phyloP scores from a whole-genome alignment of 2,888 invertebrate genomes.

The Drosophila cognata region DNA sequence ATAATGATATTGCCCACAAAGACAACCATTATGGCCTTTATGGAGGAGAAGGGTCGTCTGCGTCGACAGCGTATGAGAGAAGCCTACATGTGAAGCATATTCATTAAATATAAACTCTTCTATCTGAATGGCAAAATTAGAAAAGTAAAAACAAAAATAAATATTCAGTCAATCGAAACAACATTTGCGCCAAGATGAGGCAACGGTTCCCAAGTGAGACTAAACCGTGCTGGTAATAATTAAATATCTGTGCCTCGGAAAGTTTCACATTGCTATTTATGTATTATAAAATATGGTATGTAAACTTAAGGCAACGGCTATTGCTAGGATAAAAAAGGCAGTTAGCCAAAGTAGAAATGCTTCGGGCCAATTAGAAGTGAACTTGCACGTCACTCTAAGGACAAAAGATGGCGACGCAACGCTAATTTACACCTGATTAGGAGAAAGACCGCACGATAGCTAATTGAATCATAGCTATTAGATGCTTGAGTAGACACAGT shows the following conservation, averaged over 20 bases:
- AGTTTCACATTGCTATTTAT: neutral
- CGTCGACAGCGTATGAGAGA: constrained; percentile 54
- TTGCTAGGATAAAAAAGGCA: neutral
- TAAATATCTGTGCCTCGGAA: neutral
- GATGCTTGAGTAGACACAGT: constrained; percentile 26
- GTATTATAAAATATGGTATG: neutral
- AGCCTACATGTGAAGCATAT: constrained; percentile 14
- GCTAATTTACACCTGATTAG: constrained; percentile 51
- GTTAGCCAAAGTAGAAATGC: neutral
- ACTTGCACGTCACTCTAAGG: neutral
- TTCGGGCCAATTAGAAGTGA: constrained; percentile 1
- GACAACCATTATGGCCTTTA: constrained; percentile 35
- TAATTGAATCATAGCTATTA: constrained; percentile 63
- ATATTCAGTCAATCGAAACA: neutral
- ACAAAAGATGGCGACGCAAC: neutral
- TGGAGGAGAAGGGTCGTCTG: constrained; percentile 54
- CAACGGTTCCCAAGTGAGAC: neutral
- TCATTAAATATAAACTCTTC: neutral
- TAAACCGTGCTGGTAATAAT: neutral
- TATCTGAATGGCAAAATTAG: constrained; percentile 27
- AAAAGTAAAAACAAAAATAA: neutral
- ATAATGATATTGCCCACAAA: constrained; percentile 57
- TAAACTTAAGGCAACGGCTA: neutral
- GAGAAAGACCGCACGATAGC: constrained; percentile 13
- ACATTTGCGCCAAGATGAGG: neutral